Conservation (phyloP, 2,888 invertebrate genomes). For the Lagria hirta region DNA sequence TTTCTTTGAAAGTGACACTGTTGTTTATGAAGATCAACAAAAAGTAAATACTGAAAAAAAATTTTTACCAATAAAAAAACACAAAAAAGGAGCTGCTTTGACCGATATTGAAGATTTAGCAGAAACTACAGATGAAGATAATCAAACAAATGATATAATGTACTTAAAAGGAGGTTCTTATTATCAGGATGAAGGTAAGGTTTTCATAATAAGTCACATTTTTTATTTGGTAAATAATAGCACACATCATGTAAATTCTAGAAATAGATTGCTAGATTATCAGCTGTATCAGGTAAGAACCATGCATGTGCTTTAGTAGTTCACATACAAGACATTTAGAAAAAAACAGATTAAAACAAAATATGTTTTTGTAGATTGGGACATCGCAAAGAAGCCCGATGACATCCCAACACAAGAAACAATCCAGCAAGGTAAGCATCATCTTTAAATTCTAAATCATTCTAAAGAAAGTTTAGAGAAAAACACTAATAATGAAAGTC, state of each 20-base stretch:
- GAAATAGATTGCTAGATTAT: slow-evolving; percentile 2
- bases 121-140: slow-evolving; percentile 53
- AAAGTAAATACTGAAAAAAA: slow-evolving; percentile 44
- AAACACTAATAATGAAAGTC: slow-evolving; percentile 8
- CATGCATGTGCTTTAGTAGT: slow-evolving; percentile 1
- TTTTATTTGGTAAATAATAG: not conserved
- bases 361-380: slow-evolving; percentile 49
- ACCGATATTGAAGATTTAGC: slow-evolving; percentile 52
- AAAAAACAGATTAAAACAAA: not conserved
- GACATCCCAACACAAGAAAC: slow-evolving; percentile 39
- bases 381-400: slow-evolving; percentile 44
- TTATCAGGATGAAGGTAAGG: no score
- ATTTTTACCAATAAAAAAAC: not conserved
- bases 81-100: not conserved
- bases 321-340: not conserved
- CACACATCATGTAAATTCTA: not conserved
- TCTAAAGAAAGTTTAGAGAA: slow-evolving; percentile 9
- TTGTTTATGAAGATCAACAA: slow-evolving; percentile 13
- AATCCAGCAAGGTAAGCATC: slow-evolving; percentile 50
- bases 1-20: slow-evolving; percentile 24
- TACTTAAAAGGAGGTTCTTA: slow-evolving; percentile 57
- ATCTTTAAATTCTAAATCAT: slow-evolving; percentile 1
- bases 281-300: no score
- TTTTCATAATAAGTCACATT: no score
- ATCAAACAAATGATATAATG: slow-evolving; percentile 51